phyloP scores from a whole-genome alignment of 2,888 invertebrate species.

The Trichogramma evanescens region DNA sequence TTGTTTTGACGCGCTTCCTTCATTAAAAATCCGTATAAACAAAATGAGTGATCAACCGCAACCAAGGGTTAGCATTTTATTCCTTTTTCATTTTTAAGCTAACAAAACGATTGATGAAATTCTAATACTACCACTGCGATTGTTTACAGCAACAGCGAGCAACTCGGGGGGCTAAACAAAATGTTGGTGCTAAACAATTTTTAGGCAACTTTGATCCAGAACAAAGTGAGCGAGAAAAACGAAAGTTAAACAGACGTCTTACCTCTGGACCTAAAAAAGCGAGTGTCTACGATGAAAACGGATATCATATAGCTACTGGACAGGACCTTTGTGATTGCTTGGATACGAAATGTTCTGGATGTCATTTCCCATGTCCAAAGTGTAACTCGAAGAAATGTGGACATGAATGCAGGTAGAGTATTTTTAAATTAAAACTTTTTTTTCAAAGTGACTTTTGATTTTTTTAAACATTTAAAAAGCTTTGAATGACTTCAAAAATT shows the following conservation, averaged over 20 bases:
- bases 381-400: conserved; percentile 74
- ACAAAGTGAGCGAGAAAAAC: conserved; percentile 67
- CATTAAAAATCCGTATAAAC: no score
- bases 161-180: conserved; percentile 32
- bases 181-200: conserved; percentile 38
- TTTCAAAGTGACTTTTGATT: not conserved
- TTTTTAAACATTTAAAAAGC: conserved; percentile 1
- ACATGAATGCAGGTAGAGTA: conserved; percentile 63
- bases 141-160: not conserved
- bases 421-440: not conserved
- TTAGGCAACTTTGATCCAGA: conserved; percentile 65
- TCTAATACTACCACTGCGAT: no score
- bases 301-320: conserved; percentile 57
- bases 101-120: no score
- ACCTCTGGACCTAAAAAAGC: conserved; percentile 53
- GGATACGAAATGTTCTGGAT: conserved; percentile 69
- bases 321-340: conserved; percentile 81
- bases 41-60: no score
- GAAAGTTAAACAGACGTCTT: conserved; percentile 66
- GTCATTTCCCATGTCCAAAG: conserved; percentile 72
- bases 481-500: not conserved
- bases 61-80: not conserved
- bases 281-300: conserved; percentile 65
- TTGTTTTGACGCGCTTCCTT: no score
- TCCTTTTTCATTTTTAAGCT: not conserved